phyloP scores from a whole-genome alignment of 2,888 invertebrate species.

The Andrena praecox region DNA sequence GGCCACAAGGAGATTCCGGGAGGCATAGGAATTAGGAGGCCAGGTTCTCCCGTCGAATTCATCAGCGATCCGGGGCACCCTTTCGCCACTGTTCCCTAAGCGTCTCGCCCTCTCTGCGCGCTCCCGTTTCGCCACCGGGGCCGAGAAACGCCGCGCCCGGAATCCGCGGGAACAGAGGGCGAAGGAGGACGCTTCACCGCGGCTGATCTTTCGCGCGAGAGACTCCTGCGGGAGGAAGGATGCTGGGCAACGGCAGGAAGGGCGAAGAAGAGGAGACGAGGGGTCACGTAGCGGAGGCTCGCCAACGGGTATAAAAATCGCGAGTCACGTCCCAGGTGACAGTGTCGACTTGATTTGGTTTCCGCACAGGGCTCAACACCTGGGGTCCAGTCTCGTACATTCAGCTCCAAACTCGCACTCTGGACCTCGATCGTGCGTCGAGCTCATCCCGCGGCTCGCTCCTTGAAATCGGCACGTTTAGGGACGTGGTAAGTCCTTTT shows the following conservation, averaged over 20 bases:
- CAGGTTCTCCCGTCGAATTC: slow-evolving; percentile 25
- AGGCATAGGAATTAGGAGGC: not conserved
- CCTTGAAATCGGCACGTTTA: not conserved
- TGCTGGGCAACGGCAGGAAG: not conserved
- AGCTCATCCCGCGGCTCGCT: not conserved
- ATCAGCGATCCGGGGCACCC: slow-evolving; percentile 34
- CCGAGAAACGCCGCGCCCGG: slow-evolving; percentile 38
- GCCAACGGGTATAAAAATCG: slow-evolving; percentile 77
- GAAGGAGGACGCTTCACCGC: not conserved
- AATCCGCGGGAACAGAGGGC: slow-evolving; percentile 14
- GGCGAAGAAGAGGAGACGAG: slow-evolving; percentile 12
- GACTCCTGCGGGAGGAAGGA: not conserved
- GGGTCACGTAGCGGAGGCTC: slow-evolving; percentile 50
- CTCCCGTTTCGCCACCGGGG: slow-evolving; percentile 29
- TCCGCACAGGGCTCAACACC: slow-evolving; percentile 85
- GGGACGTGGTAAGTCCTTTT: not conserved
- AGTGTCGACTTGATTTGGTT: slow-evolving; percentile 85
- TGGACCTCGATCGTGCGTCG: slow-evolving; percentile 54
- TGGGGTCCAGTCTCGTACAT: slow-evolving; percentile 85
- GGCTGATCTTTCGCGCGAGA: slow-evolving; percentile 37
- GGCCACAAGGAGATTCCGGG: slow-evolving; percentile 42
- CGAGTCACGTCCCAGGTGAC: slow-evolving; percentile 85
- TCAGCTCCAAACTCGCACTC: slow-evolving; percentile 78
- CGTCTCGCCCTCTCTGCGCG: slow-evolving; percentile 35
- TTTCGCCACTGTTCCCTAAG: slow-evolving; percentile 19